phyloP scores from a whole-genome alignment of 1,140 invertebrate genomes.

The Tenebrio molitor region DNA sequence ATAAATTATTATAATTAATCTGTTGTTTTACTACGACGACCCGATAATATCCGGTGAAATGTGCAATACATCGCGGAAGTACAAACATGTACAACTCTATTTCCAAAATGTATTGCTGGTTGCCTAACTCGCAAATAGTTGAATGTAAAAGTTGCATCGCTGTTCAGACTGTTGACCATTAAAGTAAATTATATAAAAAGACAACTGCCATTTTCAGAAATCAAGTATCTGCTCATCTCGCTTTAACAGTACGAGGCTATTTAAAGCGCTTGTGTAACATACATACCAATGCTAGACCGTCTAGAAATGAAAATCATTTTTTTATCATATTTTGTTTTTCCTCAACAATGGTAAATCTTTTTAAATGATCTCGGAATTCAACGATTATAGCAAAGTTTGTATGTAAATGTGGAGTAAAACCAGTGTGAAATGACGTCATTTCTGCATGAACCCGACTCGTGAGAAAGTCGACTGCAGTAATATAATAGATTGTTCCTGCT shows the following conservation, averaged over 20 bases:
- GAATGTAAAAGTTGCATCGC: too few relatives aligned
- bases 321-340: too few relatives aligned
- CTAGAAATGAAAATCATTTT: conserved; percentile 19
- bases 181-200: conserved; percentile 43
- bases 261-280: conserved; percentile 41
- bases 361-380: not conserved
- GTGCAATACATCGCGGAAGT: too few relatives aligned
- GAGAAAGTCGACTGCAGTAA: conserved; percentile 26
- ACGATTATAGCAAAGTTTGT: not conserved
- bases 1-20: conserved; percentile 56
- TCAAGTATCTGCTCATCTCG: conserved; percentile 40
- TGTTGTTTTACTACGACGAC: conserved; percentile 21
- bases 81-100: too few relatives aligned
- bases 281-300: conserved; percentile 32
- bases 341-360: too few relatives aligned
- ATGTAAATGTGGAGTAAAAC: conserved; percentile 10
- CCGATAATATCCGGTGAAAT: too few relatives aligned
- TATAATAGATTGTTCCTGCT: conserved; percentile 12
- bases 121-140: too few relatives aligned
- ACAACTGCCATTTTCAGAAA: conserved; percentile 44
- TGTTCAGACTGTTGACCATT: too few relatives aligned
- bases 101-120: not conserved
- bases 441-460: conserved; percentile 30
- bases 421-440: conserved; percentile 28
- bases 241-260: conserved; percentile 42